Evolutionary conservation across 1,140 invertebrate genomes (phyloP), one percentile per base, ranked within the genome.

Genomic region (Drosophila navojoa): DNA sequence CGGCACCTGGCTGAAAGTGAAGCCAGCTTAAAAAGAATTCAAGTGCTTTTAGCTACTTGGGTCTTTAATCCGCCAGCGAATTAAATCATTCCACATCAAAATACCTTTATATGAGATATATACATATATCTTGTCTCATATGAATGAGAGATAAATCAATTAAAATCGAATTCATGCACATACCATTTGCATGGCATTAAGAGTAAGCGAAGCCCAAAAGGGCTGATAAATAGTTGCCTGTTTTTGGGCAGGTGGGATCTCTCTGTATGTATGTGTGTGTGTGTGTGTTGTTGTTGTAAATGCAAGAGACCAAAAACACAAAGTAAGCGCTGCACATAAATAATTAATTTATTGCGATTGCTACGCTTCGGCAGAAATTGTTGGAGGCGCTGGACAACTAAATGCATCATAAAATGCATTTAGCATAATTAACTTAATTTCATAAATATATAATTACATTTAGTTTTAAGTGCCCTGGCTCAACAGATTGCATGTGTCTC

Each of bases 341-440:
- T 89, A 29, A 29, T 5, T 29, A 89, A 80, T 77, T 80, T 69
- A 87, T 80, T 87, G 79, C 72, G 9, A 87, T 81, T 87, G 81
- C 82, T 79, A 81, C 67, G 78, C 81, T 77, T 22, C 66, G 16
- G 1, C 22, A 7, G 25, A 35, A 58, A 54, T 77, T 47, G 53
- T 57, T 16, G 72, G 52, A 59, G 64, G 47, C 62, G 75, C 59
- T 84, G 69, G 42, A 42, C 59, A 71, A 66, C 47, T 72, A 82
- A 82, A 77, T 79, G 76, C 81, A 87, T 87, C 79, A 82, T 89
- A 77, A 74, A 89, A 77, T 87, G 73, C 79, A 87, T 89, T 87
- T 89, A 82, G 77, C 84, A 89, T 89, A 79, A 89, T 89, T 89
- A 79, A 76, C 66, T 87, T 82, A 80, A 89, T 89, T 89, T 89